Conservation (phyloP, 1,140 invertebrate species). For the Coelopa frigida region DNA sequence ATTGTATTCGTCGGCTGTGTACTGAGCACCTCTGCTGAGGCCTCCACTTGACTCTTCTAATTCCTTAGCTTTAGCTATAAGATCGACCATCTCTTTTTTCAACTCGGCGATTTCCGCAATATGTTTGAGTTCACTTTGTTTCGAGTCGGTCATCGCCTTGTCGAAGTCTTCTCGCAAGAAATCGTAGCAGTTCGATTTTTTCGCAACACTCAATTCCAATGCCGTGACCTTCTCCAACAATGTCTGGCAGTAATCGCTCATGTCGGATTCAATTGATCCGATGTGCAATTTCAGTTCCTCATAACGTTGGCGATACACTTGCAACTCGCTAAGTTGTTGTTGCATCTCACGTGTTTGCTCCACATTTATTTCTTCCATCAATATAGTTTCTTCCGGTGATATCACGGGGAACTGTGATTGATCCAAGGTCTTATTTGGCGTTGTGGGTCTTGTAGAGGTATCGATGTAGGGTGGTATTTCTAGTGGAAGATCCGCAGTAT, state of each 20-base stretch:
- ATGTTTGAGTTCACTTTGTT: conserved; percentile 21
- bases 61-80: conserved; percentile 12
- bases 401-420: conserved; percentile 23
- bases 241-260: conserved; percentile 18
- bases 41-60: conserved; percentile 10
- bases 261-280: conserved; percentile 24
- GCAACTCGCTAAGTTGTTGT: conserved; percentile 17
- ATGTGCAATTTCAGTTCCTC: conserved; percentile 33
- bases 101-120: conserved; percentile 21
- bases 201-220: conserved; percentile 23
- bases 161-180: conserved; percentile 35
- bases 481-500: not conserved
- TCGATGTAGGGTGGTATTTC: conserved; percentile 15
- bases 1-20: conserved; percentile 27
- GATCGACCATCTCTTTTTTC: conserved; percentile 11
- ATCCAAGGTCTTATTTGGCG: conserved; percentile 21
- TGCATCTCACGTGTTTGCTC: conserved; percentile 6
- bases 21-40: conserved; percentile 5
- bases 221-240: conserved; percentile 22
- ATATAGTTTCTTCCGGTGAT: not conserved
- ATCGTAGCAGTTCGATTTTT: conserved; percentile 23
- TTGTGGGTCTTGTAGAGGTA: conserved; percentile 29
- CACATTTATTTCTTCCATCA: not conserved
- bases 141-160: conserved; percentile 16
- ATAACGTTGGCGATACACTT: conserved; percentile 26